These are phyloP conservation scores for Ara ararauna DNA, from an alignment of 2,797 vertebrate genomes.

Conservation along the genomic window DNA sequence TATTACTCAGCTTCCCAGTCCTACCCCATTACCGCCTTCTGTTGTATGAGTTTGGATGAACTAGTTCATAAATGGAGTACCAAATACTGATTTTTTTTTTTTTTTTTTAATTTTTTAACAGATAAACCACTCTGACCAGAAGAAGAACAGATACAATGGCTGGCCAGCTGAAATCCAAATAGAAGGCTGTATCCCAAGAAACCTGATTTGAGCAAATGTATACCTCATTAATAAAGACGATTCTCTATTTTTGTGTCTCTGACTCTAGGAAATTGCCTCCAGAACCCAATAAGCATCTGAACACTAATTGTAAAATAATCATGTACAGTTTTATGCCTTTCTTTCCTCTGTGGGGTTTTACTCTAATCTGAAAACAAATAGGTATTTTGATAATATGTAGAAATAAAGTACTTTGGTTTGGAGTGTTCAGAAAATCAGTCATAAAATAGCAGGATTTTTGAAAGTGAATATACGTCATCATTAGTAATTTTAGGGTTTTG, in stretches of 20 bases:
- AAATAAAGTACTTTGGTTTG: not conserved
- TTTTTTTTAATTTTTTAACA: slow-evolving; percentile 7
- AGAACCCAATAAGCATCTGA: not conserved
- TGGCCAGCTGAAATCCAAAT: slow-evolving; percentile 83
- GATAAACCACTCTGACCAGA: slow-evolving; percentile 76
- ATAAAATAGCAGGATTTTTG: not conserved
- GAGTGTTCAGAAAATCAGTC: not conserved
- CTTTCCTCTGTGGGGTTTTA: not conserved
- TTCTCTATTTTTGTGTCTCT: not conserved
- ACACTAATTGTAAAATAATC: not conserved
- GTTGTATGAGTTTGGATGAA: not conserved
- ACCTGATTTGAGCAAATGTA: slow-evolving; percentile 12
- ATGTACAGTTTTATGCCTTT: not conserved
- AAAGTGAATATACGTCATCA: not conserved
- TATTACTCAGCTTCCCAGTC: not conserved
- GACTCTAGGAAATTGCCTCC: not conserved
- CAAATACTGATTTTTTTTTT: not conserved
- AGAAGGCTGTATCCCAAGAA: slow-evolving; percentile 78
- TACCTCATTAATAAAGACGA: not conserved
- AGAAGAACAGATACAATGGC: slow-evolving; percentile 66
- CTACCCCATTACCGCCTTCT: not conserved
- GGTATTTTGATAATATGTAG: not conserved
- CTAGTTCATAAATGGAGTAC: not conserved
- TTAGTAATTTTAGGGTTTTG: not conserved
- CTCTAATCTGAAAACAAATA: not conserved